Percentiles rank a stretch among this genome's conserved stretches.
phyloP scores from a whole-genome alignment of 92 coral and sea anemone species.

The Galaxea fascicularis region DNA sequence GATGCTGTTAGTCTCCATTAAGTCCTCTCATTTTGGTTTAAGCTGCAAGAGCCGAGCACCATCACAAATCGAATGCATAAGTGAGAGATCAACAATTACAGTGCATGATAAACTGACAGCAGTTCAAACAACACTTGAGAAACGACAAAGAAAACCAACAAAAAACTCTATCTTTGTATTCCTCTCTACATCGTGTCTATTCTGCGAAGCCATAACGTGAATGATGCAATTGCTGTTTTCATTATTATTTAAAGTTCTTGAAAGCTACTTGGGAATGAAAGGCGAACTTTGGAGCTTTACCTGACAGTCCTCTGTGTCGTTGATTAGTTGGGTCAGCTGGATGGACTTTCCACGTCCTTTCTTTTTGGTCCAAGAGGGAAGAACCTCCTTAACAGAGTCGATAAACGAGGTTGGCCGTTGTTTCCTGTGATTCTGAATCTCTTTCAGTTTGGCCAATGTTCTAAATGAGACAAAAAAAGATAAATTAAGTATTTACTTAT shows the following conservation, averaged over 20 bases:
- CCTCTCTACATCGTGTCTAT: no score
- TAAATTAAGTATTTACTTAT: background rate
- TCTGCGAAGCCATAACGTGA: no score
- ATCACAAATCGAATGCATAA: no score
- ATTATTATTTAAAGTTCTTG: background rate
- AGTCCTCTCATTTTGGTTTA: no score
- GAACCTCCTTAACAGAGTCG: conserved; percentile 49
- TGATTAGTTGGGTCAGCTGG: conserved; percentile 49
- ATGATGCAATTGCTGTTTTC: no score
- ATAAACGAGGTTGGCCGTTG: conserved; percentile 41
- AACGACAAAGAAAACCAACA: no score
- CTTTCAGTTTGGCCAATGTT: conserved; percentile 50
- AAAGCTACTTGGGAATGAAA: background rate
- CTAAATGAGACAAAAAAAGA: conserved; percentile 6
- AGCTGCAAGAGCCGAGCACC: no score
- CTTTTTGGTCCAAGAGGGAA: conserved; percentile 61
- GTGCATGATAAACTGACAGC: no score
- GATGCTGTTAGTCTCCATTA: no score
- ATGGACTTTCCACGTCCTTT: conserved; percentile 16
- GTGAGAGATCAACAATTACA: no score
- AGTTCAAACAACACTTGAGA: no score
- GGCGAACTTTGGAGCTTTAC: background rate
- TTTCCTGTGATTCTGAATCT: conserved; percentile 64
- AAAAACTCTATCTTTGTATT: no score
- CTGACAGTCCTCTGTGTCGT: conserved; percentile 57